Conservation (phyloP, 2,797 vertebrate species). For the Coendou prehensilis region DNA sequence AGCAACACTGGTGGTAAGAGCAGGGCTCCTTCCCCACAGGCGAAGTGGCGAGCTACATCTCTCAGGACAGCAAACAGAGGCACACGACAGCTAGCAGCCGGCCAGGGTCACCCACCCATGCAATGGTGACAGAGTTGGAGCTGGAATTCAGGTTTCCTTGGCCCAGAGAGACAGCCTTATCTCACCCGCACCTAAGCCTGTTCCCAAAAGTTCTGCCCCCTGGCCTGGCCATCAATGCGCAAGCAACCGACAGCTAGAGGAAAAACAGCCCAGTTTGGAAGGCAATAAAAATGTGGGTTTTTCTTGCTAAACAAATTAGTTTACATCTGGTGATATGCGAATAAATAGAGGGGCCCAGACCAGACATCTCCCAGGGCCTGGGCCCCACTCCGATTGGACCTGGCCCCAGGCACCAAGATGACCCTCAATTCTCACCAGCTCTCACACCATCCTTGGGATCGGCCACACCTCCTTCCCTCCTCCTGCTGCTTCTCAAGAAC, state of each 20-base stretch:
- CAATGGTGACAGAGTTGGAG: background rate
- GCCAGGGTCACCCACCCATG: background rate
- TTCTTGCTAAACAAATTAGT: slow-evolving; percentile 89
- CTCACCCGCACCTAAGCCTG: slow-evolving; percentile 56
- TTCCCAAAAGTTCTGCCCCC: slow-evolving; percentile 62
- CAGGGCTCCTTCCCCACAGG: background rate
- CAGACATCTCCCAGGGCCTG: slow-evolving; percentile 89
- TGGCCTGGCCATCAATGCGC: background rate
- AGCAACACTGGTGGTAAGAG: background rate
- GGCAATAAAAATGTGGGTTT: slow-evolving; percentile 89
- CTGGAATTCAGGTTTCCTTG: background rate
- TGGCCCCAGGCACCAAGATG: slow-evolving; percentile 63
- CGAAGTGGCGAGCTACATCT: background rate
- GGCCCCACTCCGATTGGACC: slow-evolving; percentile 78
- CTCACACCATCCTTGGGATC: slow-evolving; percentile 67
- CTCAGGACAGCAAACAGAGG: background rate
- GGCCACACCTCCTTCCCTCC: background rate
- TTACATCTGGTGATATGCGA: slow-evolving; percentile 87
- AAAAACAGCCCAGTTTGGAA: slow-evolving; percentile 87
- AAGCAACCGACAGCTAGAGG: slow-evolving; percentile 26
- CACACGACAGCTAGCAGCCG: background rate
- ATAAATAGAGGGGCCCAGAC: slow-evolving; percentile 88
- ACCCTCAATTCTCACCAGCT: slow-evolving; percentile 49
- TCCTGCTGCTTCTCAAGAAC: background rate
- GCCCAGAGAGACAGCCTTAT: background rate